Evolutionary conservation across 2,888 invertebrate genomes (phyloP), one percentile per base, ranked within the genome.

Genomic region (Bugula neritina): DNA sequence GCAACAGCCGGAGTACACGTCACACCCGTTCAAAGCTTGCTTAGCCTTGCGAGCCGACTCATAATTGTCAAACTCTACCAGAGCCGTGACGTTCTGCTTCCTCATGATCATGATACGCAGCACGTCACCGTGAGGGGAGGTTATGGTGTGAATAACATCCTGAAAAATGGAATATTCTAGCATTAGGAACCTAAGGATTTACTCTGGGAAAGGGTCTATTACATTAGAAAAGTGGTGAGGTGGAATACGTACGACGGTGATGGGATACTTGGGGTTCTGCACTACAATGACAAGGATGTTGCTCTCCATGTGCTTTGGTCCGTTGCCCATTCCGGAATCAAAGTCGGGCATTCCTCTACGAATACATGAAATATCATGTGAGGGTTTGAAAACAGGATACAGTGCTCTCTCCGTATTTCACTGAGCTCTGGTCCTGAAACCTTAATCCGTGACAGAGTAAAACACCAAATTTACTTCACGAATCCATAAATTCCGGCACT

Each of bases 1-100:
- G 87, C 98, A 99, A 87, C 98, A 99, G 76, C 98, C 98, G 69
- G 96, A 95, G 87, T 99, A 99, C 83, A 99, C 97, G 87, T 99
- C 98, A 75, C 97, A 97, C 77, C 98, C 98, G 87, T 97, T 94
- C 78, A 99, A 89, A 75, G 92, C 90, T 79, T 95, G 93, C 84
- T 97, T 95, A 75, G 96, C 97, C 82, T 94, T 87, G 78, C 93
- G 91, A 73, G 98, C 98, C 17, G 93, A 90, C 81, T 98, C 97
- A 79, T 94, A 88, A 81, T 89, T 91, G 86, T 97, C 97, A 87
- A 97, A 98, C 92, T 97, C 97, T 80, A 98, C 94, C 95, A 98
- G 95, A 75, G 95, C 95, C 86, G 97, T 97, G 13, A 97, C 93
- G 76, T 95, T 96, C 84, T 96, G 95, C 87, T 97, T 97, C 89